Percentiles rank a stretch among this genome's conserved stretches.
Conservation (phyloP, 2,113 vertebrate genomes). For the Pseudorhombus dupliciocellatus region DNA sequence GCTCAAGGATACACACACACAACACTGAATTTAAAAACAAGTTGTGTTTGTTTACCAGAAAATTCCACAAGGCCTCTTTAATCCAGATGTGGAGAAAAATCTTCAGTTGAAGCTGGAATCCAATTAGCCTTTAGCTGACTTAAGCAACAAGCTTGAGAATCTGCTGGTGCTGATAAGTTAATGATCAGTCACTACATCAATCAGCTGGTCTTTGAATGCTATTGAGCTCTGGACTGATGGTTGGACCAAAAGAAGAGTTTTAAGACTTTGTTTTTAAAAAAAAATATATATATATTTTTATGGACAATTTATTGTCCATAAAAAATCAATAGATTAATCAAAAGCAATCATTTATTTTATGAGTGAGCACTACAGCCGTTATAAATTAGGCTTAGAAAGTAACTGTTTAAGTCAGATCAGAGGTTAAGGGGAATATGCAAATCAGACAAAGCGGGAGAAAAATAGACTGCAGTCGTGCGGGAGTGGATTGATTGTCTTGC, state of each 20-base stretch:
- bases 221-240: not conserved
- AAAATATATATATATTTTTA: no score
- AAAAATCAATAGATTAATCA: conserved; percentile 7
- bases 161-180: not conserved
- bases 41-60: not conserved
- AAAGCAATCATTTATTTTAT: not conserved
- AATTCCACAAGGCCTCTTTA: not conserved
- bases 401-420: conserved; percentile 15
- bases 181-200: not conserved
- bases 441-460: not conserved
- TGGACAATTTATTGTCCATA: not conserved
- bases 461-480: not conserved
- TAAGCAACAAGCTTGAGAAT: not conserved
- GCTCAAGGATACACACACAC: not conserved
- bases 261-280: not conserved
- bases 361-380: conserved; percentile 17
- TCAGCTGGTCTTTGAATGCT: no score
- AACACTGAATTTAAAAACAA: not conserved
- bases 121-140: not conserved
- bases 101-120: not conserved
- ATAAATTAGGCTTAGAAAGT: conserved; percentile 8
- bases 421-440: conserved; percentile 14
- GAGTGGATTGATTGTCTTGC: conserved; percentile 34
- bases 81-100: not conserved
- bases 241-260: not conserved